A percentile compares a stretch with the other conserved stretches of the same genome.
These are phyloP conservation scores for Istiophorus platypterus DNA, from an alignment of 2,113 vertebrate species.

Conservation along the genomic window DNA sequence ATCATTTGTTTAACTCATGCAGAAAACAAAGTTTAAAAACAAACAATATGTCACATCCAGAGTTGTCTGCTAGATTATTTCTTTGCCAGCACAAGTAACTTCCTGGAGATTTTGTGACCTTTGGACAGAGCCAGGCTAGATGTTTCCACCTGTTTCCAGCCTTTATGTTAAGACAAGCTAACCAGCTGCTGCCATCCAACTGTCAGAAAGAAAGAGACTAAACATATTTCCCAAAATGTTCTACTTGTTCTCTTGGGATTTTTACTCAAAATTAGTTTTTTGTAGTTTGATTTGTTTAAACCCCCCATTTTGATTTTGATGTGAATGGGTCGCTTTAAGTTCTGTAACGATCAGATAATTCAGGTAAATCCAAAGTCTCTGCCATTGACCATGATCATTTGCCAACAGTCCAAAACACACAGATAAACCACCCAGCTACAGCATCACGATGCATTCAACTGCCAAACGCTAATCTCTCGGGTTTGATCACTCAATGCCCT, in stretches of 20 bases:
- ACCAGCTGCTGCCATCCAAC: too few species aligned
- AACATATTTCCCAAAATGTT: background rate
- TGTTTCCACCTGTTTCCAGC: background rate
- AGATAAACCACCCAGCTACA: background rate
- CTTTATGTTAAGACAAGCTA: too few species aligned
- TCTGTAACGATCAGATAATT: background rate
- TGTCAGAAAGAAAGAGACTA: too few species aligned
- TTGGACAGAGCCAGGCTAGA: background rate
- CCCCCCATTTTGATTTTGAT: too few species aligned
- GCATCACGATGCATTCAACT: background rate
- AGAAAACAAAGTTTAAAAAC: background rate
- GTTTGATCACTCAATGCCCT: background rate
- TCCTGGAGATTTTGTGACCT: background rate
- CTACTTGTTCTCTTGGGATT: too few species aligned
- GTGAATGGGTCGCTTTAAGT: background rate
- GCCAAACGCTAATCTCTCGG: background rate
- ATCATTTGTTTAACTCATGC: background rate
- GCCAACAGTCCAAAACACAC: background rate
- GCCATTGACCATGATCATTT: background rate
- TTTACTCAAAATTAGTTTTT: too few species aligned
- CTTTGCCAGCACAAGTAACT: too few species aligned
- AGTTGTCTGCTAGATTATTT: too few species aligned
- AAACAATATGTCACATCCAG: too few species aligned
- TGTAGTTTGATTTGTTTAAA: too few species aligned
- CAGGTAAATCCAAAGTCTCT: background rate